Evolutionary conservation across 1,140 invertebrate genomes (phyloP).

Genomic region (Drosophila carrolli): DNA sequence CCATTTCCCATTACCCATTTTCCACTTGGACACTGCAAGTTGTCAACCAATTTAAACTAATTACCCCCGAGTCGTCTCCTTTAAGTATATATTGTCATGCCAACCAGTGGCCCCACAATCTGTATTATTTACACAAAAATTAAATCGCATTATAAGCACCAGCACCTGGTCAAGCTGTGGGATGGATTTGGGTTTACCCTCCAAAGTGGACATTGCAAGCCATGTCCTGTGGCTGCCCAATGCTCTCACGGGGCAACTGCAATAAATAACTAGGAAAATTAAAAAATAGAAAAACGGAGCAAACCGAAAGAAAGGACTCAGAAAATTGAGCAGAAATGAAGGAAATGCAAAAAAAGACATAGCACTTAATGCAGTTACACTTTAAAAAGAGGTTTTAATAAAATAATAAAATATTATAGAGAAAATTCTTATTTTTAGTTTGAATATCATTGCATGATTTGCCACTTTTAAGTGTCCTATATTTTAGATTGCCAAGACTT

Average conservation of each 20-base stretch:
- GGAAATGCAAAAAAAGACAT: neutral
- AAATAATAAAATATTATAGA: too few species aligned
- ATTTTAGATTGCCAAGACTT: too few species aligned
- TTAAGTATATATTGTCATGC: constrained; percentile 21
- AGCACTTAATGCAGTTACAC: neutral
- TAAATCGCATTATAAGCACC: constrained; percentile 29
- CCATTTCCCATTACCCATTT: neutral
- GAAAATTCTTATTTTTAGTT: too few species aligned
- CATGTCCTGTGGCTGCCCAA: constrained; percentile 9
- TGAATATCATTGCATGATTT: too few species aligned
- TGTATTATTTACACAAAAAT: constrained; percentile 51
- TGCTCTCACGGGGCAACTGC: constrained; percentile 1
- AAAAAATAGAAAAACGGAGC: neutral
- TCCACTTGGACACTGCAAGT: constrained; percentile 1
- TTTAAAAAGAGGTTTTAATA: too few species aligned
- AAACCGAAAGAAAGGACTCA: neutral
- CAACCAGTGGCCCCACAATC: constrained; percentile 26
- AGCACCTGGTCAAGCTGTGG: neutral
- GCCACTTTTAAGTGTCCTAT: too few species aligned
- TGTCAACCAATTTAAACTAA: constrained; percentile 40
- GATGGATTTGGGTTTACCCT: neutral
- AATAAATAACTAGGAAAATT: constrained; percentile 15
- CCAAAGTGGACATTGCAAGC: constrained; percentile 17
- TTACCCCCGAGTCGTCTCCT: constrained; percentile 16
- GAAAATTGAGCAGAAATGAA: neutral